Base-by-base conservation (phyloP, 2,797 vertebrate genomes). In the Prionace glauca region DNA sequence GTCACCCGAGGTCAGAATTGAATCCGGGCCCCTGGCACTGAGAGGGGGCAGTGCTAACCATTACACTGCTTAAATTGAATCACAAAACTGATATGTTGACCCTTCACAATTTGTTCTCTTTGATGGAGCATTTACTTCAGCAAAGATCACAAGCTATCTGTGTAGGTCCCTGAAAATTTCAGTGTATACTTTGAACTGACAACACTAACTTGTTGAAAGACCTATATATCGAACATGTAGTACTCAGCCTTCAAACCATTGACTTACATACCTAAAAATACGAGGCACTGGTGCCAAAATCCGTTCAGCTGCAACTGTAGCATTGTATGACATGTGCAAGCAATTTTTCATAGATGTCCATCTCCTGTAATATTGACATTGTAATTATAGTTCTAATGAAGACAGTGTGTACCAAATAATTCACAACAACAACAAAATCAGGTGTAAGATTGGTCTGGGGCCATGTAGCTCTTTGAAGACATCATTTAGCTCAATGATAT, bases 381-480 rank as follows among this genome's bases (percentile, higher is more conserved):
- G 65, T 69, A 92, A 92, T 92, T 69, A 92, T 92, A 69, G n/a
- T 92, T 92, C n/a, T 92, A 92, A 92, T 92, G 90, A 92, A 92
- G 93, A 94, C 69, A 94, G 36, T 94, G 93, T 74, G 93, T 26
- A 41, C 90, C 90, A 94, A 94, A 74, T 94, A 96, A 96, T 96
- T 96, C 86, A 95, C 65, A 88, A 94, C 9, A 95, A 50, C 95
- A 92, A 95, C n/a, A 96, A 96, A 96, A 96, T 94, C 69, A 96
- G 96, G 96, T 96, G 96, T 96, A 96, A 96, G 94, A 96, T 96
- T 96, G 96, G 96, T 96, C 95, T 60, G 95, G 96, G 96, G 96
- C 96, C 96, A 95, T 96, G 94, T 95, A 96, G 96, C 96, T 96
- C 96, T 96, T 96, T 96, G 96, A 96, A 96, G 96, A 96, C 96